Evolutionary conservation across 2,113 vertebrate species (phyloP), one percentile per base, ranked within the genome.

Genomic region (Rhynchopsitta pachyrhyncha): DNA sequence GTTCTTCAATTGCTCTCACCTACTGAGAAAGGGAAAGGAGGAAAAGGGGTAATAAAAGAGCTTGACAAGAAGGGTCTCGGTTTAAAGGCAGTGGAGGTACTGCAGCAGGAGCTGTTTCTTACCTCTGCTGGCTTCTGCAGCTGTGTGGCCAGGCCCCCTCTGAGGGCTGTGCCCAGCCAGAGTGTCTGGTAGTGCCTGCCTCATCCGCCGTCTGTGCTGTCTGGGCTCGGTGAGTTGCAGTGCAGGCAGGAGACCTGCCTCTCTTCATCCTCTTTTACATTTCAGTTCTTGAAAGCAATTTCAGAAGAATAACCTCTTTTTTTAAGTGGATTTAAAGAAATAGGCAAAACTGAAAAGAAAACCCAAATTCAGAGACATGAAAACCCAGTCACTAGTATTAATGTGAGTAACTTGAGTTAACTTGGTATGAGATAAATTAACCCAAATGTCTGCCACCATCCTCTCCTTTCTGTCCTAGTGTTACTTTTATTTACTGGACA

Each of bases 211-310:
- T 37, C 53, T 84, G 49, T 46, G 67, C 80, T 83, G 82, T 69
- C 71, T 27, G 31, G 82, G 66, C 67, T 77, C 4, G 2, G 59
- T 44, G 62, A 81, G 29, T 64, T 2, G 7, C 53, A 37, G 42
- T 17, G 57, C 52, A 59, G 57, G 63, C 69, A 90, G 64, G 39
- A 90, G 19, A 24, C 12, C 37, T 93, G 79, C 9, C 17, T 70
- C 57, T 73, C 71, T 74, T 41, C 66, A 85, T 67, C 67, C 59
- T 23, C n/a, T 42, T 63, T 79, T 66, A 53, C 31, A 7, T 79
- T 79, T 85, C 31, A 49, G 17, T 87, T 87, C 75, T 82, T 92
- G 70, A 46, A 76, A 90, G 28, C 49, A 69, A 29, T 88, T 92
- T 91, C 74, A 74, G 75, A 76, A 85, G 33, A 89, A 77, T 53